Evolutionary conservation across 2,888 invertebrate genomes (phyloP), one percentile per base, ranked within the genome.

Genomic region (Dynastes grantii): DNA sequence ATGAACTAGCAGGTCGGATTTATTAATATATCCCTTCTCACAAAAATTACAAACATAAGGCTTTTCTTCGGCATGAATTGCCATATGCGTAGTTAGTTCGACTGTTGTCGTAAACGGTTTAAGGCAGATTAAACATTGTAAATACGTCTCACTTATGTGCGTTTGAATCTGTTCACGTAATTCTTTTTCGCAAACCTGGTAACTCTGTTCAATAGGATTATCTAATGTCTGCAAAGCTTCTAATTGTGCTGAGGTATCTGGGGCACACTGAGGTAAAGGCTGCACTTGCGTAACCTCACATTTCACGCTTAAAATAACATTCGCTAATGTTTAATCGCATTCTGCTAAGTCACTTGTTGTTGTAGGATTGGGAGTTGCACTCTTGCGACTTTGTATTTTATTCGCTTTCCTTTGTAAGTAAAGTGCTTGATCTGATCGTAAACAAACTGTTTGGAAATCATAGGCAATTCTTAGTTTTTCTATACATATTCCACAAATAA

Each of bases 21-120:
- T 90, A 11, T 90, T 90, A 81, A 92, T 90, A 82, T 91, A 92
- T 88, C 90, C 87, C 80, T 90, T 90, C 78, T 91, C 90, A 85
- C 92, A 92, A 84, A 90, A 89, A 58, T 82, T 84, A 85, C 92
- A 92, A 8, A 89, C 88, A 86, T 90, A 89, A 0, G 90, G 91
- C 85, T 91, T 92, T 83, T 86, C 85, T 77, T 90, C 90, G 84
- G 32, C 0, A 32, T 32, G 32, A 32, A 32, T 32, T 32, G 0
- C 4, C 32, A 32, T 3, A 32, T 32, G 92, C 82, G 87, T 87
- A 1, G 87, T 88, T 1, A 88, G 82, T 81, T 87, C 88, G n/a
- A 87, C 87, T 80, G 85, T 88, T 37, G 87, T 88, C 0, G 88
- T 88, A 80, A 88, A 88, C 9, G 87, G 81, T 82, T 88, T 88